A percentile compares a stretch with the other conserved stretches of the same genome.
Evolutionary conservation across 35 echinoderm and acorn worm species (phyloP).

Genomic region (Apostichopus californicus): DNA sequence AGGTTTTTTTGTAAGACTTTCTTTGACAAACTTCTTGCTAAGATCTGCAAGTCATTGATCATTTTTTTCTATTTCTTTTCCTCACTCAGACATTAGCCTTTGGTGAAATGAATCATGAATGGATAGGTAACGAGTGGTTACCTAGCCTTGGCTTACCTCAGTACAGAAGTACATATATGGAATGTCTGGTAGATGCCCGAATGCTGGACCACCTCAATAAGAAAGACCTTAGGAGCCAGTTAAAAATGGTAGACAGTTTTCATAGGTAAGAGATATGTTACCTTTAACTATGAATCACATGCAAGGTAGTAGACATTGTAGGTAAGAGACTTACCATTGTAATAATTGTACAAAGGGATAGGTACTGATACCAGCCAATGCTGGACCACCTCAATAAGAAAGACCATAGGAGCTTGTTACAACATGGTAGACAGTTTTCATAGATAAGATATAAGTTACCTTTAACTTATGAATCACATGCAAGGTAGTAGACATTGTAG

Average conservation of each 20-base stretch:
- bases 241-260: conserved; percentile 99
- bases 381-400: too few relatives aligned
- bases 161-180: conserved; percentile 94
- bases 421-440: conserved; percentile 99
- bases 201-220: conserved; percentile 99
- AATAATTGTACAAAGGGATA: neutral
- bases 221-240: conserved; percentile 96
- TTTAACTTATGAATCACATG: too few relatives aligned
- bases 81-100: conserved; percentile 89
- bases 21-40: too few relatives aligned
- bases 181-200: conserved; percentile 94
- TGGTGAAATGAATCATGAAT: conserved; percentile 99
- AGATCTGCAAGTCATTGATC: too few relatives aligned
- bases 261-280: conserved; percentile 71
- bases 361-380: neutral
- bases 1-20: too few relatives aligned
- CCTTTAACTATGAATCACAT: too few relatives aligned
- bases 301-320: too few relatives aligned
- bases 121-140: conserved; percentile 99
- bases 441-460: conserved; percentile 53
- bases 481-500: too few relatives aligned
- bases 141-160: conserved; percentile 91
- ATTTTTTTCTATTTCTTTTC: too few relatives aligned
- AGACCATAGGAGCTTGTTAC: too few relatives aligned
- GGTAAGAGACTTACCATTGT: too few relatives aligned